Percentiles rank a stretch among this genome's conserved stretches.
Evolutionary conservation across 2,797 vertebrate genomes (phyloP).

Genomic region (Amblyraja radiata): DNA sequence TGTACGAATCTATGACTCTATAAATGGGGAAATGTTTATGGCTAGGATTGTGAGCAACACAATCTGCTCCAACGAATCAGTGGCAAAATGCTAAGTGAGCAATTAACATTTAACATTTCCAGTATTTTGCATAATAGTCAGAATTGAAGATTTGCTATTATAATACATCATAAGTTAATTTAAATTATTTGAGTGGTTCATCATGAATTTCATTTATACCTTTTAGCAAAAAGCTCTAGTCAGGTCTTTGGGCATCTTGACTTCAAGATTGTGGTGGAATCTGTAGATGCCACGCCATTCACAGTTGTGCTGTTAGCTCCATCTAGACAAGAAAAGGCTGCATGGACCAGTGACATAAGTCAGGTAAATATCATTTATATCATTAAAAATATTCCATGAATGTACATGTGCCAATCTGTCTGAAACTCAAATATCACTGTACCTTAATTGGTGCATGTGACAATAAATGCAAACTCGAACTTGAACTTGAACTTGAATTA

Average conservation of each 20-base stretch:
- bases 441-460: too few relatives aligned
- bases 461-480: too few relatives aligned
- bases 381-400: not conserved
- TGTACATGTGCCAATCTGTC: not conserved
- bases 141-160: not conserved
- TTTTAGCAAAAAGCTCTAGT: constrained; percentile 73
- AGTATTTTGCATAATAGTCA: not conserved
- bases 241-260: constrained; percentile 92
- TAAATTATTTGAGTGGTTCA: not conserved
- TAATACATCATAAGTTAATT: not conserved
- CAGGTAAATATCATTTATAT: constrained; percentile 64
- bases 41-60: not conserved
- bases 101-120: not conserved
- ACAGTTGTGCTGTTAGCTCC: constrained; percentile 87
- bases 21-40: not conserved
- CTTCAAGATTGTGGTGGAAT: constrained; percentile 90
- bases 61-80: not conserved
- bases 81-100: too few relatives aligned
- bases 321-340: constrained; percentile 91
- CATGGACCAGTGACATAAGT: constrained; percentile 96
- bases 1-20: too few relatives aligned
- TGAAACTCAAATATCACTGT: too few relatives aligned
- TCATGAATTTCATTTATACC: constrained; percentile 32
- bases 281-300: constrained; percentile 72
- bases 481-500: not conserved